Evolutionary conservation across 2,797 vertebrate species (phyloP).

Genomic region (Dendrocincla tyrannina): DNA sequence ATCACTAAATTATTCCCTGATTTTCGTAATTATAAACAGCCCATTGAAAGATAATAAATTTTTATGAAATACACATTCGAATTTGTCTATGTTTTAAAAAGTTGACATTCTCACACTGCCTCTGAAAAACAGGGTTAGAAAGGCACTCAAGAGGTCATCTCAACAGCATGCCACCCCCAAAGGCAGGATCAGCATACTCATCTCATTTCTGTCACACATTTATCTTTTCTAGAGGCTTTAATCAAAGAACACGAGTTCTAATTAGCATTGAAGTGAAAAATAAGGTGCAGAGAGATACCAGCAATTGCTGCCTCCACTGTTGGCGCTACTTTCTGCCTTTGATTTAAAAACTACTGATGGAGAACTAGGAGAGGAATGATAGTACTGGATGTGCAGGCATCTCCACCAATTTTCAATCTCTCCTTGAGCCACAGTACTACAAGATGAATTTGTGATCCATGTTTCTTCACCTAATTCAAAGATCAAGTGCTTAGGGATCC

Average conservation of each 20-base stretch:
- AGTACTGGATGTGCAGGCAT: background rate
- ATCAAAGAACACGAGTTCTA: background rate
- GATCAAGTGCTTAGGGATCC: background rate
- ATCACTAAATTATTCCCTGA: background rate
- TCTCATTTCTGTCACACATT: background rate
- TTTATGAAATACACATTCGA: background rate
- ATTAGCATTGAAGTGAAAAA: background rate
- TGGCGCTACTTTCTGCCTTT: background rate
- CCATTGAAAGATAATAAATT: fast-evolving
- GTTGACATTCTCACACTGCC: background rate
- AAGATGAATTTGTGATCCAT: background rate
- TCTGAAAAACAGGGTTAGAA: background rate
- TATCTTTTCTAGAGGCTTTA: background rate
- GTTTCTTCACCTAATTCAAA: background rate
- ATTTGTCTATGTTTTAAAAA: background rate
- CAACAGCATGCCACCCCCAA: background rate
- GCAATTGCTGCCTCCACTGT: background rate
- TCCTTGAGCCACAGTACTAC: background rate
- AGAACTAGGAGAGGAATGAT: background rate
- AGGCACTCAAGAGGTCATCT: background rate
- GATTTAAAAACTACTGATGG: background rate
- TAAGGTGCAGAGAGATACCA: background rate
- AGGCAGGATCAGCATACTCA: background rate
- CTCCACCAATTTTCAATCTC: background rate
- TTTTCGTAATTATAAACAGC: background rate